Evolutionary conservation across 1,140 invertebrate genomes (phyloP), one percentile per base, ranked within the genome.

Genomic region (Probaryconus sp.): DNA sequence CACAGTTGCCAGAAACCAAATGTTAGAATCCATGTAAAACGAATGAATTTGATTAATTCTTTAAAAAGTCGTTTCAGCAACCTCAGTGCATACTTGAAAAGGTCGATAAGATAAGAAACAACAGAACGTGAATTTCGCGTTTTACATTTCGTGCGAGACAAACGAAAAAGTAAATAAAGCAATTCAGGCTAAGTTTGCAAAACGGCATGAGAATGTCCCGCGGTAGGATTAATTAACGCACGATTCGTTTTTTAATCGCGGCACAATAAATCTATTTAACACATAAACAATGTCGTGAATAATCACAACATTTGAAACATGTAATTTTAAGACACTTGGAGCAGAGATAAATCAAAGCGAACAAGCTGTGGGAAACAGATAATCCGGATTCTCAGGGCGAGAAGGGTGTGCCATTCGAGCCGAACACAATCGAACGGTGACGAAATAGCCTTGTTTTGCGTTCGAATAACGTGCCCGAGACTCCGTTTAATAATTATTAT

Each of bases 361-460:
- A 67, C 70, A 35, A 61, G 38, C 33, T 73, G 60, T 73, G 70
- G 61, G 70, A 73, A 73, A 65, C 47, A 55, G 60, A 71, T 67
- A 65, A 45, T 67, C 37, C 53, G 61, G 60, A 73, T 65, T 72
- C 69, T 47, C 70, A 56, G 45, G 69, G 53, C 42, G 40, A 65
- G 61, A 67, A 73, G 61, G 70, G 70, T 55, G 70, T 65, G 70
- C 61, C 70, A 20, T 31, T 60, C 47, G 61, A 60, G 21, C 18
- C 20, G 16, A 56, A 55, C 45, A 73, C 70, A 73, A 73, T 73
- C 61, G 48, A 58, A 55, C 55, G 70, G 47, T 73, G 70, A 73
- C 61, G 70, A 73, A 73, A 73, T 53, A 50, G 61, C 30, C 68
- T 60, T 56, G 69, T 72, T 65, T 72, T 72, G 61, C 69, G 61